phyloP scores from a whole-genome alignment of 2,888 invertebrate genomes.

The Agonopterix subpropinquella region DNA sequence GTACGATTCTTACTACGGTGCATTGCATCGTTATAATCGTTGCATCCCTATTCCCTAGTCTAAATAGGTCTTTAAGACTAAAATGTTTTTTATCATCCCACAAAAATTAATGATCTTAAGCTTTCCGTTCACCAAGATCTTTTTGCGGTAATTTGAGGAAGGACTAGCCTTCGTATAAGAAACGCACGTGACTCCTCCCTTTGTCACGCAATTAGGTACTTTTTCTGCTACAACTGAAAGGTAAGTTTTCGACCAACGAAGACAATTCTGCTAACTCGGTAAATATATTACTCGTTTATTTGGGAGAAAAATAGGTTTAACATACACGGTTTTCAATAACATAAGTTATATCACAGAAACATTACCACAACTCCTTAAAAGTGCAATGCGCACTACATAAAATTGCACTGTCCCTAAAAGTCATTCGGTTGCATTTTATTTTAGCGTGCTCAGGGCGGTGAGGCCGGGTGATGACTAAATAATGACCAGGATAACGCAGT shows the following conservation, averaged over 20 bases:
- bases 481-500: conserved; percentile 74
- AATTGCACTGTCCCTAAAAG: conserved; percentile 33
- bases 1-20: no score
- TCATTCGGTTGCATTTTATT: conserved; percentile 67
- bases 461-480: conserved; percentile 71
- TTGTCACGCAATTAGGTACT: conserved; percentile 6
- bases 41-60: no score
- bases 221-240: background rate
- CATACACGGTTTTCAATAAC: background rate
- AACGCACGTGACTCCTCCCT: conserved; percentile 5
- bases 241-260: background rate
- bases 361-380: background rate
- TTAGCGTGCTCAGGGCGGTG: conserved; percentile 29
- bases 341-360: background rate
- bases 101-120: background rate
- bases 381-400: conserved; percentile 14
- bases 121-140: background rate
- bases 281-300: background rate
- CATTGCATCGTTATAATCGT: no score
- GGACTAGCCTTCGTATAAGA: background rate
- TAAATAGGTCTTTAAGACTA: no score
- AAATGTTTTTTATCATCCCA: no score
- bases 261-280: background rate
- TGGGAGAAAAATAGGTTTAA: background rate
- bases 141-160: conserved; percentile 3